Percentiles rank a stretch among this genome's conserved stretches.
Evolutionary conservation across 2,797 vertebrate genomes (phyloP).

Genomic region (Peromyscus nudipes): DNA sequence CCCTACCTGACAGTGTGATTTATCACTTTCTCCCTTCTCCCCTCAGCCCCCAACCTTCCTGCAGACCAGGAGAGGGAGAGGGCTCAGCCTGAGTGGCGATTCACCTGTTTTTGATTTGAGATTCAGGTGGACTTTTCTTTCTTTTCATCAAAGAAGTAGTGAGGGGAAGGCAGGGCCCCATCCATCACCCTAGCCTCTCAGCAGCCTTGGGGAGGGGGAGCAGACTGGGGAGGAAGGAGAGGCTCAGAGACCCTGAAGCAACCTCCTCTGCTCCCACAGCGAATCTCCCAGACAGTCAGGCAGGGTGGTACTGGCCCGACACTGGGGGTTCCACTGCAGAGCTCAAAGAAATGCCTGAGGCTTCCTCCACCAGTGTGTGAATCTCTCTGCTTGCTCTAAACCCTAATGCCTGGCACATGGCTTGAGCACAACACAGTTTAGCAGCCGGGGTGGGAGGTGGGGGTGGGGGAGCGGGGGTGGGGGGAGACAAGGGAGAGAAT

Average conservation of each 20-base stretch:
- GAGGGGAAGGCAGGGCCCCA: conserved; percentile 79
- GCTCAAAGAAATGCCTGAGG: conserved; percentile 1
- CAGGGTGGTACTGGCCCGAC: conserved; percentile 29
- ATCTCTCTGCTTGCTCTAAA: conserved; percentile 20
- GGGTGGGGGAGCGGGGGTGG: too few relatives aligned
- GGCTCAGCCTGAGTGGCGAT: conserved; percentile 71
- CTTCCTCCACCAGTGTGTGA: background rate
- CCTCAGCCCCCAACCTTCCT: conserved; percentile 66
- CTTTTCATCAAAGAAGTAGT: conserved; percentile 80
- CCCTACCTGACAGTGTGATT: conserved; percentile 77
- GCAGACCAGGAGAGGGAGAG: conserved; percentile 61
- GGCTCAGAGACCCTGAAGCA: conserved; percentile 28
- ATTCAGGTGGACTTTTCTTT: conserved; percentile 84
- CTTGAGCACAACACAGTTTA: conserved; percentile 26
- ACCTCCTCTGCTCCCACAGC: conserved; percentile 52
- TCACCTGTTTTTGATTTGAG: conserved; percentile 85
- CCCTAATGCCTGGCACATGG: background rate
- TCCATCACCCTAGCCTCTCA: conserved; percentile 81
- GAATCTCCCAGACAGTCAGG: conserved; percentile 47
- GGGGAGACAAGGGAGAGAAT: background rate
- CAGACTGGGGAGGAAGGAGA: conserved; percentile 21
- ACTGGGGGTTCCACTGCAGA: background rate
- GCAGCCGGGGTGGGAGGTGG: background rate
- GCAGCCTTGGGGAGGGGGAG: conserved; percentile 64
- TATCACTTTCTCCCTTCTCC: conserved; percentile 74